Base-by-base conservation (phyloP, 2,888 invertebrate genomes). In the Aquatica leii region DNA sequence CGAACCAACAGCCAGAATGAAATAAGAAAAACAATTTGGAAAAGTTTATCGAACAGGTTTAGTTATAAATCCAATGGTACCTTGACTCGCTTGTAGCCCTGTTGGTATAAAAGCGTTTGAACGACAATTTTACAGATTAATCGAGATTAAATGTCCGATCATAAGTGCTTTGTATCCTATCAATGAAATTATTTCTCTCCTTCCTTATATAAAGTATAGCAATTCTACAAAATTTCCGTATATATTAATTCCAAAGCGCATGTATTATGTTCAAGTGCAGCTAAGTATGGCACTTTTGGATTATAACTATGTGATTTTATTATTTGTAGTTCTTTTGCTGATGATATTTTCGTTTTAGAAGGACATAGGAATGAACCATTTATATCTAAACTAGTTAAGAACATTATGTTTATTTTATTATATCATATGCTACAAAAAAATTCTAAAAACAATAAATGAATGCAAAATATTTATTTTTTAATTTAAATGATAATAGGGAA, bases 131-230 rank as follows among this genome's bases (percentile, higher is more conserved):
- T 48, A 48, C 21, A 48, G 12, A 17, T 2, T 21, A 48, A 48
- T 48, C 18, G 48, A 48, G n/a, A 48, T 48, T 48, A 48, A 48
- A 48, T 48, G 48, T 48, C 48, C 48, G 4, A 21, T 48, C 21
- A 1, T 18, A 48, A 21, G 48, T 48, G 18, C 48, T 21, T 20
- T 3, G 9, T 11, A 18, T 11, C n/a, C 21, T 48, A 21, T 48
- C 12, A 48, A 48, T 21, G 21, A 48, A n/a, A n/a, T 48, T 48
- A 48, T 48, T 21, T 21, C 48, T 48, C n/a, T 11, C 4, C n/a
- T 48, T n/a, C 3, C 48, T 20, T 48, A 48, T 48, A 11, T 48
- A 2, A 48, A 48, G 21, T 21, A 48, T 5, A 21, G 21, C 17
- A 21, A 11, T 5, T n/a, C 11, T 21, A 48, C 18, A 48, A 5